Evolutionary conservation across 2,888 invertebrate species (phyloP).

Genomic region (Aromia moschata): DNA sequence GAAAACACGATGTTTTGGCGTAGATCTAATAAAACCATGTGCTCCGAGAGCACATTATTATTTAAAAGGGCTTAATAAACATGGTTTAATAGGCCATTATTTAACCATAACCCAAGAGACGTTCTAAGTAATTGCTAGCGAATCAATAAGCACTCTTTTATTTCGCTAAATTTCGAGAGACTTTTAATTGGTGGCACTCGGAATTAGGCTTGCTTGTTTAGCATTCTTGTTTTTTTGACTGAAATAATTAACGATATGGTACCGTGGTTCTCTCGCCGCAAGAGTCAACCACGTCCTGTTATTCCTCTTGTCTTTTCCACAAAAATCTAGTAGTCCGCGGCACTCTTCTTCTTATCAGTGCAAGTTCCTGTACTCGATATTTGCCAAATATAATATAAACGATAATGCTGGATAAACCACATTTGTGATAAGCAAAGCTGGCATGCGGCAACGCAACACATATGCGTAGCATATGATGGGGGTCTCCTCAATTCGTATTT

Average conservation of each 20-base stretch:
- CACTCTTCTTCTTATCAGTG: not conserved
- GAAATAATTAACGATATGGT: not conserved
- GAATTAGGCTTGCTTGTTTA: slow-evolving; percentile 3
- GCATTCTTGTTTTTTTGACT: slow-evolving; percentile 1
- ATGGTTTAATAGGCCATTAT: slow-evolving; percentile 26
- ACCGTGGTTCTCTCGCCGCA: not conserved
- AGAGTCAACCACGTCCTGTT: slow-evolving; percentile 42
- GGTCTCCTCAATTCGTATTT: too few relatives aligned
- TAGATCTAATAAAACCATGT: slow-evolving; percentile 22
- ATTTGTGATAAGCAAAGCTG: not conserved
- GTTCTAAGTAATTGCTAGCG: slow-evolving; percentile 29
- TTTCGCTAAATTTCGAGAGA: slow-evolving; percentile 11
- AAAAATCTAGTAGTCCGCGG: slow-evolving; percentile 12
- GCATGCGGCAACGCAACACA: too few relatives aligned
- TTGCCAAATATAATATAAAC: slow-evolving; percentile 8
- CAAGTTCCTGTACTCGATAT: slow-evolving; percentile 13
- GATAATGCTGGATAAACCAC: not conserved
- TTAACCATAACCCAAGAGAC: slow-evolving; percentile 24
- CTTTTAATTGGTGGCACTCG: not conserved
- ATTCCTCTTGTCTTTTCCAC: slow-evolving; percentile 29
- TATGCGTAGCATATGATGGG: too few relatives aligned
- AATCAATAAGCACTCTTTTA: slow-evolving; percentile 26
- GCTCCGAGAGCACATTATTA: slow-evolving; percentile 20
- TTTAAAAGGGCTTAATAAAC: slow-evolving; percentile 28
- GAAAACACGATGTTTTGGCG: slow-evolving; percentile 28